Evolutionary conservation across 2,113 vertebrate genomes (phyloP), one percentile per base, ranked within the genome.

Genomic region (Phaethornis superciliosus): DNA sequence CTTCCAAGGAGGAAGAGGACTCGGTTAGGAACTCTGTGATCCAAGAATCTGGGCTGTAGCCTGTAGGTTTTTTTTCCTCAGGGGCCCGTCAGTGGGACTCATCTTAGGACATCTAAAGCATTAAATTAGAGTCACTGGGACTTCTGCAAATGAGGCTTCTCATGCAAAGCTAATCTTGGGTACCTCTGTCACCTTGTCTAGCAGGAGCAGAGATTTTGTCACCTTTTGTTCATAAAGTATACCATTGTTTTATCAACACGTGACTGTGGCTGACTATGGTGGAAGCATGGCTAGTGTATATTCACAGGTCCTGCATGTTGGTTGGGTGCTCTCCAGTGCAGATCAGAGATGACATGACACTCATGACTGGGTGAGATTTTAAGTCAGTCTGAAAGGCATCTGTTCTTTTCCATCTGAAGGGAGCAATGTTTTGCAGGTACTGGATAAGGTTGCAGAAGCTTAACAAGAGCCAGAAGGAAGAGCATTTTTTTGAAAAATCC

Each of bases 361-460:
- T 58, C 63, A 68, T 40, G 54, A 3, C 28, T 0, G 3, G 60
- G 89, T 26, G n/a, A 74, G 69, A 14, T 24, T 86, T 51, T 24
- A 32, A 74, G n/a, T 69, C 24, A n/a, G 62, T 47, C 42, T 60
- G 72, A 33, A 83, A 68, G 49, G 54, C 22, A 42, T 78, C 68
- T 84, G 72, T 52, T 37, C 3, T 0, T 49, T n/a, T 13, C 56
- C 15, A 1, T 67, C 21, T 0, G 0, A 49, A 74, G n/a, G 59
- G 51, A 52, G 3, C 16, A 1, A 16, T 55, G 44, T 81, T 89
- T 51, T 67, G 92, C 30, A 75, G 59, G 15, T 63, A 11, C 51
- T 65, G 18, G 30, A 1, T 30, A 52, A 80, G 69, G 13, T 42
- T 81, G 33, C 65, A 78, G 52, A 35, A 49, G 12, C 60, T 78